phyloP scores from a whole-genome alignment of 1,140 invertebrate species.

The Steinernema khuongi region DNA sequence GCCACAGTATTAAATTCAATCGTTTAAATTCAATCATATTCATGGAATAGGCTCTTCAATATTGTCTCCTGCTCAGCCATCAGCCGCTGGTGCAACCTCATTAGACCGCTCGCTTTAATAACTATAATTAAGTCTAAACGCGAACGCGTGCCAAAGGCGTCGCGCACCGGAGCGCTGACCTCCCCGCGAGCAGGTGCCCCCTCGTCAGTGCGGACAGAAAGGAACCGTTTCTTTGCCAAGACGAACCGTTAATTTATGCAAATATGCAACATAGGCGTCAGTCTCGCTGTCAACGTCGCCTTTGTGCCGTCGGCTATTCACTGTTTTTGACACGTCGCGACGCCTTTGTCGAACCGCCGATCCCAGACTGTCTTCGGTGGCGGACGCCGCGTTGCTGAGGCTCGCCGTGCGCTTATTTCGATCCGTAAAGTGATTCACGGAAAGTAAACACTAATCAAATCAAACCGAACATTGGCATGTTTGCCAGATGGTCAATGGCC shows the following conservation, averaged over 20 bases:
- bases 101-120: not conserved
- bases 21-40: not conserved
- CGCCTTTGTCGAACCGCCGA: slow-evolving; percentile 10
- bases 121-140: not conserved
- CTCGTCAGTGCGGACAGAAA: not conserved
- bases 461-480: not conserved
- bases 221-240: not conserved
- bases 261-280: slow-evolving; percentile 11
- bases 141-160: not conserved
- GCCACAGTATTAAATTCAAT: too few species aligned
- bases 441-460: not conserved
- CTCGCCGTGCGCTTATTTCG: not conserved
- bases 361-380: not conserved
- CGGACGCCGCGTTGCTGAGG: not conserved
- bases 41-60: not conserved
- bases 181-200: not conserved
- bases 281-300: too few species aligned
- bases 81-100: not conserved
- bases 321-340: not conserved
- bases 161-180: not conserved
- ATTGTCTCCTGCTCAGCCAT: not conserved
- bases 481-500: not conserved
- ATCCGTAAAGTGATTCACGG: slow-evolving; percentile 4
- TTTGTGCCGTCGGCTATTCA: not conserved
- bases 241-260: slow-evolving; percentile 13